Percentiles rank a stretch among this genome's conserved stretches.
Conservation (phyloP, 2,797 vertebrate genomes). For the Gambusia yucatana region DNA sequence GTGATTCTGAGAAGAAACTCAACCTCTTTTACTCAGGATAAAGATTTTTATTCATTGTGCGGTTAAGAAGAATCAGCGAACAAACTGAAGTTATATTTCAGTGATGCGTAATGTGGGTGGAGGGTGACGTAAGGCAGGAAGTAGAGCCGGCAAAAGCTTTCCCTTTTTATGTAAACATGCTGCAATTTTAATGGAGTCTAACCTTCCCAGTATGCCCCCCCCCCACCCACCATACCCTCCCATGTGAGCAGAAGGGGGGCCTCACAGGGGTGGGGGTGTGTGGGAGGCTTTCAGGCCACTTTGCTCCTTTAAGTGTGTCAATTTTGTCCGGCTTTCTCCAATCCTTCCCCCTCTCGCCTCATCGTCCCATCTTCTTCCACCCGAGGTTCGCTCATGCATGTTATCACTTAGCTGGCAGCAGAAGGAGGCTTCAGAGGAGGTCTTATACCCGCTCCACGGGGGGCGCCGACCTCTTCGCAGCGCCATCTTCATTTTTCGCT, state of each 20-base stretch:
- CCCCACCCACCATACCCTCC: background rate
- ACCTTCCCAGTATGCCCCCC: constrained; percentile 52
- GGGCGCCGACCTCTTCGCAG: constrained; percentile 46
- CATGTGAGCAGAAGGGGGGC: constrained; percentile 29
- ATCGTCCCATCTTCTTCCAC: constrained; percentile 68
- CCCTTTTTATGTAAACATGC: constrained; percentile 69
- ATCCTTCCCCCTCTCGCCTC: constrained; percentile 49
- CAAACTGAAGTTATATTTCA: constrained; percentile 11
- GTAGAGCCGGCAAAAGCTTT: constrained; percentile 41
- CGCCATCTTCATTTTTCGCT: constrained; percentile 62
- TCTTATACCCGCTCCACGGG: constrained; percentile 49
- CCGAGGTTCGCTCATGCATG: constrained; percentile 72
- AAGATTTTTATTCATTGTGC: constrained; percentile 17
- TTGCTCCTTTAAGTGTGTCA: constrained; percentile 70
- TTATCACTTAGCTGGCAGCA: constrained; percentile 75
- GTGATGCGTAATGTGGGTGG: constrained; percentile 41
- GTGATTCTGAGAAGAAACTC: constrained; percentile 9
- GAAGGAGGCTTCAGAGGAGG: constrained; percentile 66
- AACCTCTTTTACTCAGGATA: constrained; percentile 3
- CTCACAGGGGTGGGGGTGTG: constrained; percentile 32
- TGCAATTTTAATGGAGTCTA: constrained; percentile 72
- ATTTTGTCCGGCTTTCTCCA: constrained; percentile 53
- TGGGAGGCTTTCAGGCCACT: constrained; percentile 72
- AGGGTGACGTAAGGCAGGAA: constrained; percentile 45
- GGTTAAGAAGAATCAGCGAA: constrained; percentile 28